Conservation (phyloP, 2,113 vertebrate genomes). For the Castor canadensis region DNA sequence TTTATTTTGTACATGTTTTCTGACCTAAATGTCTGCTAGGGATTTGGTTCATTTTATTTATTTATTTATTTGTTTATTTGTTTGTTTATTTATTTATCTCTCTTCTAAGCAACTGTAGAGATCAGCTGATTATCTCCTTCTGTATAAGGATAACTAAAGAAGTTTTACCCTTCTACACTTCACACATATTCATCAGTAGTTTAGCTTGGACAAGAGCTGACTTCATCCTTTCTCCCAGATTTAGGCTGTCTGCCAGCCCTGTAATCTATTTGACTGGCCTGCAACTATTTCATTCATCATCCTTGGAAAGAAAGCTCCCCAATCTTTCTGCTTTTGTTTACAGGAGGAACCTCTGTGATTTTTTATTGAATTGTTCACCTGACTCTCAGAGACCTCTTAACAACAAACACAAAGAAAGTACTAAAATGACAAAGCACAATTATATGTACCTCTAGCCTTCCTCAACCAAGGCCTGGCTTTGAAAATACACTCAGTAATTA, state of each 20-base stretch:
- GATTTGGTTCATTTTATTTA: neutral
- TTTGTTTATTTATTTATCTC: neutral
- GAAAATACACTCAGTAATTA: neutral
- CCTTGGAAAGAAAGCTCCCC: neutral
- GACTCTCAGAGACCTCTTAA: slow-evolving; percentile 19
- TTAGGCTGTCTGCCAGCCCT: neutral
- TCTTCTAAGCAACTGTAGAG: neutral
- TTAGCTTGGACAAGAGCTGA: neutral
- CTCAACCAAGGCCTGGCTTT: neutral
- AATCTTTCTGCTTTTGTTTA: slow-evolving; percentile 1
- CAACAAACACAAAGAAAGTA: neutral
- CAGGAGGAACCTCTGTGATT: slow-evolving; percentile 13
- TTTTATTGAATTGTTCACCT: neutral
- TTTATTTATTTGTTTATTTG: too few relatives aligned
- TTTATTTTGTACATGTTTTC: neutral
- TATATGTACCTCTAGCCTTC: neutral
- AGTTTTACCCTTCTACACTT: neutral
- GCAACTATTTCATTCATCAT: neutral
- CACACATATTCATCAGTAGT: neutral
- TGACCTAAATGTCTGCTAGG: neutral
- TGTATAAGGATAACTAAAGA: neutral
- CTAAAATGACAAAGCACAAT: neutral
- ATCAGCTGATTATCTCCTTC: neutral
- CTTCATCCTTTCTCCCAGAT: neutral
- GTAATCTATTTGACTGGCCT: neutral